Conservation (phyloP, 2,797 vertebrate genomes). For the Pteropus rufus region DNA sequence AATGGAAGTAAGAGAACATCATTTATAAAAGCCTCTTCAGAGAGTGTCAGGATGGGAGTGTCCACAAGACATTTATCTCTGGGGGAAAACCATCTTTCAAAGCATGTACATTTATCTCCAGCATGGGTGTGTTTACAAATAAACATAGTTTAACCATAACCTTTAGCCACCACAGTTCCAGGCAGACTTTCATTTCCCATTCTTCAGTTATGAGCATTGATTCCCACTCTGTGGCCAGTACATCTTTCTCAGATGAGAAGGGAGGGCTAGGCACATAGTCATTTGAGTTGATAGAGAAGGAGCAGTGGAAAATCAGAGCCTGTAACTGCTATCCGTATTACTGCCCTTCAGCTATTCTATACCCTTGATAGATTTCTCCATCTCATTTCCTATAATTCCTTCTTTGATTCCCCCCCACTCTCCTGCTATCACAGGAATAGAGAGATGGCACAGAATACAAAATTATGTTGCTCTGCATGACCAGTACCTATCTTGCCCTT, state of each 20-base stretch:
- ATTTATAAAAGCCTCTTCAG: slow-evolving; percentile 63
- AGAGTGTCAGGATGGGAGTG: slow-evolving; percentile 29
- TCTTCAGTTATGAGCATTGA: background rate
- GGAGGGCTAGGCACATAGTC: background rate
- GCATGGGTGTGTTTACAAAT: slow-evolving; percentile 23
- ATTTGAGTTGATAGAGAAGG: background rate
- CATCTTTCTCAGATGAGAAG: background rate
- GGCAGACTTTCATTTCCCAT: slow-evolving; percentile 4
- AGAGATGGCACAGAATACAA: background rate
- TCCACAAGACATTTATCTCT: slow-evolving; percentile 67
- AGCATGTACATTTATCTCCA: slow-evolving; percentile 30
- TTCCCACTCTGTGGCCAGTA: background rate
- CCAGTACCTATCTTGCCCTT: background rate
- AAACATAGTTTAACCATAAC: slow-evolving; percentile 59
- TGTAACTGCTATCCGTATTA: background rate
- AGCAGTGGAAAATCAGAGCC: background rate
- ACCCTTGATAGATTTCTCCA: background rate
- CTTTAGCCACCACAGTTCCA: slow-evolving; percentile 27
- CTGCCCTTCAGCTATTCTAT: background rate
- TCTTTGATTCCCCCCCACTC: background rate
- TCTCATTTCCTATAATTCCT: background rate
- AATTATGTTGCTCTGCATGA: background rate
- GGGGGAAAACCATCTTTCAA: slow-evolving; percentile 58
- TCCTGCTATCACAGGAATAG: background rate
- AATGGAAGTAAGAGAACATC: slow-evolving; percentile 57